A percentile compares a stretch with the other conserved stretches of the same genome.
These are phyloP conservation scores for Otolemur crassicaudatus DNA, from an alignment of 2,797 vertebrate genomes.

Conservation along the genomic window DNA sequence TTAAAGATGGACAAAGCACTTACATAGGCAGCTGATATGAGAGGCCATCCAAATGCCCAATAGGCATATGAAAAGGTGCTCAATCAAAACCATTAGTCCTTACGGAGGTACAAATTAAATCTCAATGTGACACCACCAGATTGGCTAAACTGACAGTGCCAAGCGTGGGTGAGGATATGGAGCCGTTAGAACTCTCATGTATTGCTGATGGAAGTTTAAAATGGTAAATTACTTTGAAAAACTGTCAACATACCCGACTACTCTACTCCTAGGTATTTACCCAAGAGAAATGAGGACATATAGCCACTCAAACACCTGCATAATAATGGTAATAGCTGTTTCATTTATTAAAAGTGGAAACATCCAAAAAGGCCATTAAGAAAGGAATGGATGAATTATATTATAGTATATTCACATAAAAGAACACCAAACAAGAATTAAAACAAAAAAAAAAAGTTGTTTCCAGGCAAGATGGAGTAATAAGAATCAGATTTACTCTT, in stretches of 20 bases:
- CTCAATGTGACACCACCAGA: neutral
- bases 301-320: neutral
- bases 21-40: neutral
- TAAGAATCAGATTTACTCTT: neutral
- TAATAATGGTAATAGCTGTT: neutral
- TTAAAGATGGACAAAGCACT: constrained; percentile 7
- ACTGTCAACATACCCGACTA: neutral
- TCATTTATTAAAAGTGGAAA: constrained; percentile 3
- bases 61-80: neutral
- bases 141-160: neutral
- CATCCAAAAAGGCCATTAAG: neutral
- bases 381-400: neutral
- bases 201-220: neutral
- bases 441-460: neutral
- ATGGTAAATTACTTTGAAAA: neutral
- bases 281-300: neutral
- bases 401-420: neutral
- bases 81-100: neutral
- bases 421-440: neutral
- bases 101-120: neutral
- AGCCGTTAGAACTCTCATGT: neutral
- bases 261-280: neutral
- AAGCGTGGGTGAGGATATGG: neutral
- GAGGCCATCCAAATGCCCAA: neutral
- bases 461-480: neutral